Evolutionary conservation across 2,113 vertebrate species (phyloP), one percentile per base, ranked within the genome.

Genomic region (Dunckerocampus dactyliophorus): DNA sequence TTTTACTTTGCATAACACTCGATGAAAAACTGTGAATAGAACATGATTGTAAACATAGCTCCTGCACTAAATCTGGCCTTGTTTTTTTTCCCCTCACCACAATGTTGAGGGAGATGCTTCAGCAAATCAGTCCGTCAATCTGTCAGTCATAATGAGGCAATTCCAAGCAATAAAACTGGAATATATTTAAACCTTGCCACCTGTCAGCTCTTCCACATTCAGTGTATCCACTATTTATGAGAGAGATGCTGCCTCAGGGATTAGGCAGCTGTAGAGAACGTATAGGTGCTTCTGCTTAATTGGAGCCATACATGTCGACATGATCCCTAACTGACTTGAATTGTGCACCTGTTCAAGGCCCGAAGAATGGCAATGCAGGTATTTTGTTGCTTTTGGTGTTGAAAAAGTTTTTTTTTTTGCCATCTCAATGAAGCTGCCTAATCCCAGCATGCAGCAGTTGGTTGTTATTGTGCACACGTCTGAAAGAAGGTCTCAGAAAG

Each of bases 131-230:
- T 37, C 45, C 20, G 59, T 67, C 56, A 71, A 24, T 15, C 59
- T 67, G 55, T 60, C 51, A 65, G 37, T 39, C n/a, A 4, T 57
- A 16, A 56, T 56, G 34, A 67, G 46, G 39, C 43, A 49, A n/a
- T 47, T 48, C 49, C 24, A 46, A 53, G 31, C 47, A 46, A 46
- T 52, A 31, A 42, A 45, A 48, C 13, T 15, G 39, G 12, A 53
- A 48, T 12, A 47, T 53, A 47, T 19, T 60, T 39, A 59, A 51
- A 47, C 22, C 37, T 43, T 12, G 47, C 37, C 21, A 50, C 43
- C 12, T 55, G 45, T 50, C 64, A 31, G 14, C 48, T 28, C 42
- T 52, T 37, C 43, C 34, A 57, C 31, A 17, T 63, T 4, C 39
- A 43, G 19, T 53, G 6, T 2, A 45, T 54, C 52, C 42, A 54